These are phyloP conservation scores for Rhinichthys klamathensis DNA, from an alignment of 2,113 vertebrate species.

Conservation along the genomic window DNA sequence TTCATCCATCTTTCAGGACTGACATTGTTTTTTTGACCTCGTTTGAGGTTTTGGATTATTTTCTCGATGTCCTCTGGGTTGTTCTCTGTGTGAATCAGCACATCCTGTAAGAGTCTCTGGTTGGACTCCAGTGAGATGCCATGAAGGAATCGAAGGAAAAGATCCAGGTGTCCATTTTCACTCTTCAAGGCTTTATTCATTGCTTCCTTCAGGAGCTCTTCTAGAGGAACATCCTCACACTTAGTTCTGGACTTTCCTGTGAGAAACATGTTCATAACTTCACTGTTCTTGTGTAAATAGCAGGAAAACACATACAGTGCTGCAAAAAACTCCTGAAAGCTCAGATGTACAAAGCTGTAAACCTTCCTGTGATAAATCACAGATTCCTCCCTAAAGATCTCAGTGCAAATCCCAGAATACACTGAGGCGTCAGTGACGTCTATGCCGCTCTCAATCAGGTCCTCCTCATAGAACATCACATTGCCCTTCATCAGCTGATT, in stretches of 20 bases:
- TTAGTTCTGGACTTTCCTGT: background rate
- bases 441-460: background rate
- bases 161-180: background rate
- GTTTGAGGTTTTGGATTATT: background rate
- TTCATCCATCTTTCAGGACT: background rate
- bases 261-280: background rate
- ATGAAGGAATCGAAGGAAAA: background rate
- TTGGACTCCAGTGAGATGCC: constrained; percentile 22
- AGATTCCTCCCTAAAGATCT: constrained; percentile 12
- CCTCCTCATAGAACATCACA: constrained; percentile 14
- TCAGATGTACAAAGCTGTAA: constrained; percentile 1
- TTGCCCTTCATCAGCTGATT: constrained; percentile 4
- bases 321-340: constrained; percentile 20
- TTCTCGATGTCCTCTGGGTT: background rate
- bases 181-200: background rate
- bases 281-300: background rate
- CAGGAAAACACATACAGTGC: background rate
- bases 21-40: background rate
- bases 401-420: constrained; percentile 9
- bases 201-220: background rate
- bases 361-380: background rate
- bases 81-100: background rate
- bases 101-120: background rate
- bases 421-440: background rate
- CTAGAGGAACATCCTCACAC: background rate